phyloP scores from a whole-genome alignment of 2,113 vertebrate genomes.

The Columbina picui region DNA sequence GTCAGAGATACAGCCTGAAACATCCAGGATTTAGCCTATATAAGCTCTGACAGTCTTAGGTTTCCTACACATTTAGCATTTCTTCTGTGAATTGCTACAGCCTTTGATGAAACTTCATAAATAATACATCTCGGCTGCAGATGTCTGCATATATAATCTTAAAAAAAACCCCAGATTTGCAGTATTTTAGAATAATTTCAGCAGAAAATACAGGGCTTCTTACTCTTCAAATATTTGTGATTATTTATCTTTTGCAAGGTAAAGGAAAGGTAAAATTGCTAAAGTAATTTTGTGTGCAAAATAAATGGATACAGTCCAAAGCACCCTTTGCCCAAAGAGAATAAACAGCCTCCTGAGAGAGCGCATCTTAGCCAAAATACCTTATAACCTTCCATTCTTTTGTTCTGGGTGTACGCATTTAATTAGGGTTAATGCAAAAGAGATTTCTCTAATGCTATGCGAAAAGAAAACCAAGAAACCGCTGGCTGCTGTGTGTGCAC shows the following conservation, averaged over 20 bases:
- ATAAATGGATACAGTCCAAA: background rate
- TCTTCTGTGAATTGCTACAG: slow-evolving; percentile 3
- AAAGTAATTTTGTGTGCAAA: background rate
- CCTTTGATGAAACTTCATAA: slow-evolving; percentile 50
- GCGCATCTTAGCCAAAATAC: background rate
- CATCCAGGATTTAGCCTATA: background rate
- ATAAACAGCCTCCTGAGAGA: background rate
- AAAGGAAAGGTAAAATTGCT: background rate
- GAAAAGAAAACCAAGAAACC: background rate
- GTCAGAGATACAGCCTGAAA: background rate
- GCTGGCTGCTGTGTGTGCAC: background rate
- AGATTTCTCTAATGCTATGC: background rate
- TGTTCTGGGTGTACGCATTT: background rate
- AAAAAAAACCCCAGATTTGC: background rate
- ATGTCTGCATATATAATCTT: background rate
- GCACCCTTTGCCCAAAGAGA: background rate
- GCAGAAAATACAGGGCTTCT: background rate
- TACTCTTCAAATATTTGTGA: background rate
- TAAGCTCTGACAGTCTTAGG: background rate
- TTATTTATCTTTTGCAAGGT: background rate
- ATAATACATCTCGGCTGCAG: slow-evolving; percentile 43
- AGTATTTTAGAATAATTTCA: background rate
- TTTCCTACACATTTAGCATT: slow-evolving; percentile 24
- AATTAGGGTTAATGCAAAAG: background rate
- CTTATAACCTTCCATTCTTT: background rate